A percentile compares a stretch with the other conserved stretches of the same genome.
Conservation (phyloP, 2,113 vertebrate species). For the Peucedramus taeniatus region DNA sequence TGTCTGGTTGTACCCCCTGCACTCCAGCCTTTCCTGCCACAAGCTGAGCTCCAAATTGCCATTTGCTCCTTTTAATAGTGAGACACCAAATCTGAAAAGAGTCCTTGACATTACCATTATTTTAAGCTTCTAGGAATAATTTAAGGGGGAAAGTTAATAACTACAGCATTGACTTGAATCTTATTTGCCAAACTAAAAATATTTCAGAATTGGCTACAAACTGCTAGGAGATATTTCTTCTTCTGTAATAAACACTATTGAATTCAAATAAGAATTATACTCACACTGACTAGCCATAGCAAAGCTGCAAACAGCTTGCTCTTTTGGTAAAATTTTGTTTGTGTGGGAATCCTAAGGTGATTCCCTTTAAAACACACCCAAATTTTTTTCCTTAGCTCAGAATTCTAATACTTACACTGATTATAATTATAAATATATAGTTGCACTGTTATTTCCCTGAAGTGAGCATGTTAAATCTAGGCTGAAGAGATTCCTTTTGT, state of each 20-base stretch:
- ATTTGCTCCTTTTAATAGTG: not conserved
- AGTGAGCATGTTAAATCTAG: not conserved
- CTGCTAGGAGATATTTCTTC: not conserved
- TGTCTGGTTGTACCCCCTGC: not conserved
- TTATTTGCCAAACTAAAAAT: not conserved
- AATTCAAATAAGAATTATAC: not conserved
- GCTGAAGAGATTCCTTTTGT: not conserved
- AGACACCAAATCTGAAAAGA: not conserved
- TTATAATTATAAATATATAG: not conserved
- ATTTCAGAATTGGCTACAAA: not conserved
- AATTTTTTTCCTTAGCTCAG: not conserved
- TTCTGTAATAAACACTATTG: not conserved
- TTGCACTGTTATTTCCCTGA: not conserved
- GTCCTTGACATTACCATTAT: not conserved
- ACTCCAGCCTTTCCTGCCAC: not conserved
- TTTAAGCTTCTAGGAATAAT: not conserved
- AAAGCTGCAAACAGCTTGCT: not conserved
- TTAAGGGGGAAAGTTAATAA: not conserved
- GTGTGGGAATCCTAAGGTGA: not conserved
- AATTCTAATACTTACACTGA: not conserved
- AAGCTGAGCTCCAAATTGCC: not conserved
- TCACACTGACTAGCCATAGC: not conserved
- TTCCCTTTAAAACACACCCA: not conserved
- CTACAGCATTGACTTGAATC: not conserved
- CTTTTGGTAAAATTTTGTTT: not conserved